Conservation (phyloP, 2,113 vertebrate genomes). For the Pyrgilauda ruficollis region DNA sequence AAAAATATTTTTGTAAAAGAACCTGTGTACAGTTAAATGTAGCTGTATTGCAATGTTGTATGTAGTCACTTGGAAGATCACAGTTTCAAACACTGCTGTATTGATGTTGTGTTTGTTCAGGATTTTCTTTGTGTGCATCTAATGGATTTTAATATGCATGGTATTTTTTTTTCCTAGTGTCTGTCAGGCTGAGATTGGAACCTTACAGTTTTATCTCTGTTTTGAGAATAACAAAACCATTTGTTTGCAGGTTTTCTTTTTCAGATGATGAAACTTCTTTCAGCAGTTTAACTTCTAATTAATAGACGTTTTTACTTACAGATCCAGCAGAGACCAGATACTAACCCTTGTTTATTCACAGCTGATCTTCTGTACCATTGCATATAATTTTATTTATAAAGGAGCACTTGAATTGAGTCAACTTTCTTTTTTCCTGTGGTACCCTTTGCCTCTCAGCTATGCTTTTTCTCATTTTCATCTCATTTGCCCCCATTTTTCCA, state of each 20-base stretch:
- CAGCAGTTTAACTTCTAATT: neutral
- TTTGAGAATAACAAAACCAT: neutral
- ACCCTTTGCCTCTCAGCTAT: neutral
- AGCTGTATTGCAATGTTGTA: neutral
- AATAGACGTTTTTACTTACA: conserved; percentile 51
- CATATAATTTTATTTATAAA: neutral
- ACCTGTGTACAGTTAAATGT: neutral
- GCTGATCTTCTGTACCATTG: neutral
- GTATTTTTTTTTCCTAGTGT: conserved; percentile 1
- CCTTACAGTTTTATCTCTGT: neutral
- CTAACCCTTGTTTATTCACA: neutral
- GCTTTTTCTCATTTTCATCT: neutral
- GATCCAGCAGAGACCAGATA: neutral
- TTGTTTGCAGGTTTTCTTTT: conserved; percentile 30
- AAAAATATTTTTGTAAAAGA: neutral
- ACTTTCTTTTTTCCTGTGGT: neutral
- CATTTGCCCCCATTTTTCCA: neutral
- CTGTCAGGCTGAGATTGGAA: neutral
- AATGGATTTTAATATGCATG: neutral
- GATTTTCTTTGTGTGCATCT: neutral
- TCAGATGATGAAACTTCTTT: neutral
- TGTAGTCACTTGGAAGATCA: neutral
- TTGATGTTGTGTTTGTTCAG: neutral
- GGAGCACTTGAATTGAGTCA: neutral
- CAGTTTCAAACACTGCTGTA: neutral